Conservation (phyloP, 2,797 vertebrate genomes). For the Sciurus carolinensis region DNA sequence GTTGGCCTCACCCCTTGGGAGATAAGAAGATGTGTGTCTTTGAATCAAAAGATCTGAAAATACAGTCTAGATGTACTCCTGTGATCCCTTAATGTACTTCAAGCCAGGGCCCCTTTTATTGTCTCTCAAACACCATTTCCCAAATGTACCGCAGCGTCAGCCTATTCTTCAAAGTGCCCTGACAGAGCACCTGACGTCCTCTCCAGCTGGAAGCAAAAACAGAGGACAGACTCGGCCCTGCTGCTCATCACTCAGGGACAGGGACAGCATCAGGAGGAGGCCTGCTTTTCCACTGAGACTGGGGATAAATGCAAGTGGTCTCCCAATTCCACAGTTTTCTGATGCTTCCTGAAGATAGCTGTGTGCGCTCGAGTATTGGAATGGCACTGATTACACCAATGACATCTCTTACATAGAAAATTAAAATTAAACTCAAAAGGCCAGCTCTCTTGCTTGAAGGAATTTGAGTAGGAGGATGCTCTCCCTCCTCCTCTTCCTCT, state of each 20-base stretch:
- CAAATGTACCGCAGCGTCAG: slow-evolving; percentile 82
- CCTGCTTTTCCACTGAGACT: not conserved
- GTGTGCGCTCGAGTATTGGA: not conserved
- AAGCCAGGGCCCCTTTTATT: slow-evolving; percentile 87
- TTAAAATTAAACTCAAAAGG: not conserved
- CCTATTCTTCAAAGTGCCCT: slow-evolving; percentile 86
- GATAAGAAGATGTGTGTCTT: slow-evolving; percentile 85
- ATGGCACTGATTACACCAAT: not conserved
- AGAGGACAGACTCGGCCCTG: not conserved
- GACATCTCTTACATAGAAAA: not conserved
- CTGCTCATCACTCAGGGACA: not conserved
- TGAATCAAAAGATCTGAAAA: slow-evolving; percentile 88
- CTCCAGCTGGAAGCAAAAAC: slow-evolving; percentile 51
- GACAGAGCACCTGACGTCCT: slow-evolving; percentile 58
- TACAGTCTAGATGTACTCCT: slow-evolving; percentile 85
- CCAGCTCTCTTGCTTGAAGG: not conserved
- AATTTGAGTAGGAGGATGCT: not conserved
- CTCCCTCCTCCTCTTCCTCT: not conserved
- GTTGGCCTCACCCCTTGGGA: slow-evolving; percentile 80
- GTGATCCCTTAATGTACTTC: slow-evolving; percentile 89
- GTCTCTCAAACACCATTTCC: slow-evolving; percentile 85
- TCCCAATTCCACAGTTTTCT: not conserved
- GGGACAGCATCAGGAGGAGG: not conserved
- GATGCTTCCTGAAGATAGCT: not conserved
- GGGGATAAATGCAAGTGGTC: not conserved